Evolutionary conservation across 2,797 vertebrate species (phyloP).

Genomic region (Alouatta caraya): DNA sequence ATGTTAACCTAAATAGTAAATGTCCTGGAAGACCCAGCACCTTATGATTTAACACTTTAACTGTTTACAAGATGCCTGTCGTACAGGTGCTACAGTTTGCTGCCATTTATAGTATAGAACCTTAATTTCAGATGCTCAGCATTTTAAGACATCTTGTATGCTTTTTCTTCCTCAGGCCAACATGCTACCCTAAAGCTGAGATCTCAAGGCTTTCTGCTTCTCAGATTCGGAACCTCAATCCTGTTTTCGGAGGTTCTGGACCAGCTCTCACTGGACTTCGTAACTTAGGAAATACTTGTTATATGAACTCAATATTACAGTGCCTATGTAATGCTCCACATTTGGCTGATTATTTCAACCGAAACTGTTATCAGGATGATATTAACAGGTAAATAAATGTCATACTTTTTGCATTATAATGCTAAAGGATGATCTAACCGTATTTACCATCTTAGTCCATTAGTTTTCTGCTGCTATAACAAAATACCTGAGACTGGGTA

Average conservation of each 20-base stretch:
- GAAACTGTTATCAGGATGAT: slow-evolving; percentile 93
- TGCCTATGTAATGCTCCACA: slow-evolving; percentile 95
- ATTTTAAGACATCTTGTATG: background rate
- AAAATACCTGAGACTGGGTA: background rate
- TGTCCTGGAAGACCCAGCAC: background rate
- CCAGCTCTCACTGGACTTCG: slow-evolving; percentile 95
- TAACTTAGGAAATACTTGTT: slow-evolving; percentile 98
- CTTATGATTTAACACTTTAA: background rate
- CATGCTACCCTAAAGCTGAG: slow-evolving; percentile 91
- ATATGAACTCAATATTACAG: slow-evolving; percentile 99
- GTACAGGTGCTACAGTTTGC: background rate
- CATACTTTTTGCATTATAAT: background rate
- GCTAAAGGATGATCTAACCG: background rate
- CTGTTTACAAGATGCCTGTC: background rate
- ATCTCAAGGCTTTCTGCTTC: slow-evolving; percentile 94
- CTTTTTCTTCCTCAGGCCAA: slow-evolving; percentile 78
- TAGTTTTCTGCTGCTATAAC: background rate
- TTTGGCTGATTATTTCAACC: slow-evolving; percentile 96
- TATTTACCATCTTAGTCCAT: background rate
- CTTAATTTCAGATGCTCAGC: background rate
- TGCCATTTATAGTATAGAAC: background rate
- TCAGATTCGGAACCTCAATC: slow-evolving; percentile 97
- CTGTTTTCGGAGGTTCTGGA: slow-evolving; percentile 94
- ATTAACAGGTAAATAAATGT: slow-evolving; percentile 92
- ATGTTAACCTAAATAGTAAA: background rate